phyloP scores from a whole-genome alignment of 2,888 invertebrate genomes.

The Leptothorax acervorum region DNA sequence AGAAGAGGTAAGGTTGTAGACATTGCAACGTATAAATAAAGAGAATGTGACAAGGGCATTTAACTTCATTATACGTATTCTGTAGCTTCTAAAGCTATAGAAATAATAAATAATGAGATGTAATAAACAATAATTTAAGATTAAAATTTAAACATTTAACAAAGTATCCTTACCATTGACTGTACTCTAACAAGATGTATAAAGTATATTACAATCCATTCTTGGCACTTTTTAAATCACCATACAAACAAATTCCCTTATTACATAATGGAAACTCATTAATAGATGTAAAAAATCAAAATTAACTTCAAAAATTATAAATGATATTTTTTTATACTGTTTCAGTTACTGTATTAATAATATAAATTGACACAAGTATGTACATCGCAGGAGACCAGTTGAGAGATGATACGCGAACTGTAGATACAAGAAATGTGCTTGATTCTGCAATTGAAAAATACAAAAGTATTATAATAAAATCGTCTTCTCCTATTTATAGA shows the following conservation, averaged over 20 bases:
- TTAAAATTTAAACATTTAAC: slow-evolving; percentile 10
- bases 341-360: slow-evolving; percentile 45
- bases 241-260: slow-evolving; percentile 38
- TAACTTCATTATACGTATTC: not conserved
- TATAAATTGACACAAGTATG: slow-evolving; percentile 62
- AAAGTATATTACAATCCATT: slow-evolving; percentile 12
- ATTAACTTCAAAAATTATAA: slow-evolving; percentile 32
- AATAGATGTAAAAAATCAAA: slow-evolving; percentile 42
- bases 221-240: slow-evolving; percentile 61
- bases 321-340: slow-evolving; percentile 39
- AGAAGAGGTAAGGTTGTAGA: slow-evolving; percentile 29
- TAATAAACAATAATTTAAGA: slow-evolving; percentile 38
- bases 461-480: slow-evolving; percentile 62
- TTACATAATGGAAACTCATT: slow-evolving; percentile 1
- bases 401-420: slow-evolving; percentile 64
- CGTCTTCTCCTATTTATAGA: slow-evolving; percentile 43
- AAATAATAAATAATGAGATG: slow-evolving; percentile 26
- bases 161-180: slow-evolving; percentile 26
- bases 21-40: slow-evolving; percentile 21
- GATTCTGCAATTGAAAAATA: slow-evolving; percentile 76
- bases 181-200: slow-evolving; percentile 44
- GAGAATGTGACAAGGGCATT: not conserved
- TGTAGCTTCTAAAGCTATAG: not conserved
- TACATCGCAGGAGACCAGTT: slow-evolving; percentile 76
- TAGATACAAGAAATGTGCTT: slow-evolving; percentile 67